Evolutionary conservation across 2,797 vertebrate genomes (phyloP).

Genomic region (Hypotaenidia okinawae): DNA sequence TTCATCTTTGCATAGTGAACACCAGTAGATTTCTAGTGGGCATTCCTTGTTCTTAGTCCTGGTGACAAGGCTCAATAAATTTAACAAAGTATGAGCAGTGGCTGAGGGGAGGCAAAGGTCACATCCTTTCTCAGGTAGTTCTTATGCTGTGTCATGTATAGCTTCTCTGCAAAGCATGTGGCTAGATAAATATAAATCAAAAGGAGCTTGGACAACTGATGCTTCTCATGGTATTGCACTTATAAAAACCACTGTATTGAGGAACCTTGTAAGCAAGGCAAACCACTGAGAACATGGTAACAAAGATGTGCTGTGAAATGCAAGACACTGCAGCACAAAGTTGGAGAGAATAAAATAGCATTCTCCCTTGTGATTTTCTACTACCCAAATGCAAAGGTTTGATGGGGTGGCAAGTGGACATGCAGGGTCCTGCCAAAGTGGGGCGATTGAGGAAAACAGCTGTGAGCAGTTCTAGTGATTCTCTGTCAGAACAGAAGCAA

Average conservation of each 20-base stretch:
- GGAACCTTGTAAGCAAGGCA: not conserved
- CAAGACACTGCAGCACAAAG: not conserved
- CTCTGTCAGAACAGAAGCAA: not conserved
- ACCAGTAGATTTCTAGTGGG: not conserved
- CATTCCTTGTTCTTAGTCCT: not conserved
- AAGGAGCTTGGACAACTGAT: not conserved
- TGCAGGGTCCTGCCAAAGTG: not conserved
- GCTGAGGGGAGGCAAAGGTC: not conserved
- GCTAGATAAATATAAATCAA: not conserved
- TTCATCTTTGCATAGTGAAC: not conserved
- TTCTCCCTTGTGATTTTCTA: not conserved
- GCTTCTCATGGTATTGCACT: not conserved
- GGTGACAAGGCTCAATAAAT: not conserved
- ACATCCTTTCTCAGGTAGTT: not conserved
- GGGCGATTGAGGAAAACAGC: fast-evolving
- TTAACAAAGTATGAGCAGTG: not conserved
- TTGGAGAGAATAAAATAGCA: not conserved
- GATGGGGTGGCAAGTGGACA: not conserved
- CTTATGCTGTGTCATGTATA: not conserved
- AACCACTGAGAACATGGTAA: not conserved
- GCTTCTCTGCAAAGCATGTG: not conserved
- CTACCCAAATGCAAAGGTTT: not conserved
- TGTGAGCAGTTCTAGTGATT: not conserved
- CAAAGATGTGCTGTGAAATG: not conserved
- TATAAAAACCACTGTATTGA: not conserved